Conservation (phyloP, 2,113 vertebrate genomes). For the Mastomys coucha region DNA sequence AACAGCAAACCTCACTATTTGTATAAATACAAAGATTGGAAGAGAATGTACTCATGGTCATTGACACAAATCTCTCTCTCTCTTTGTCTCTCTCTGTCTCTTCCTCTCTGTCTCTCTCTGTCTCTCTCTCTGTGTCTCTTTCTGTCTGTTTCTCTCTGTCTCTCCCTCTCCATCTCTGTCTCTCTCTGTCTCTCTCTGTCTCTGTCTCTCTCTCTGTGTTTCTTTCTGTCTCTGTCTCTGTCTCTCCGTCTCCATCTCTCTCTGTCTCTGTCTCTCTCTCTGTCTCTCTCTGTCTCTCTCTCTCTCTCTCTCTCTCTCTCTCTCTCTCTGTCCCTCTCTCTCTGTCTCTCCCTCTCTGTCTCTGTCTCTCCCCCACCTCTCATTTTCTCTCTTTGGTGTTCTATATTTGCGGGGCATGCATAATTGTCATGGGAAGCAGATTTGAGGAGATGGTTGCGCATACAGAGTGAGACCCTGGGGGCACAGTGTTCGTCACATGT, state of each 20-base stretch:
- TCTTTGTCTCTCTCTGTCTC: not conserved
- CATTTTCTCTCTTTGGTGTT: conserved; percentile 20
- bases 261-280: not conserved
- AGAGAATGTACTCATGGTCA: conserved; percentile 50
- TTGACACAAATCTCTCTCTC: conserved; percentile 7
- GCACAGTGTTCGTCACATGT: not conserved
- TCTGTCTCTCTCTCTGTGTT: not conserved
- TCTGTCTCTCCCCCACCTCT: not conserved
- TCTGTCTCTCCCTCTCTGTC: not conserved
- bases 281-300: not conserved
- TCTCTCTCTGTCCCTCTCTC: not conserved
- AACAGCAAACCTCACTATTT: not conserved
- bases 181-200: not conserved
- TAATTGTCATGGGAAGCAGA: conserved; percentile 40
- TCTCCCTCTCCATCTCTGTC: not conserved
- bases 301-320: not conserved
- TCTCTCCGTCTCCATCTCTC: too few species aligned
- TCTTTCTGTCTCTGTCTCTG: not conserved
- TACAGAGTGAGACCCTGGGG: conserved; percentile 1
- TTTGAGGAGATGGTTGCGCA: not conserved
- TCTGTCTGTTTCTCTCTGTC: not conserved
- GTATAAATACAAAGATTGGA: conserved; percentile 34
- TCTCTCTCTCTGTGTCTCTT: not conserved
- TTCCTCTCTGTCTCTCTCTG: not conserved
- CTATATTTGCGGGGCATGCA: not conserved